Evolutionary conservation across 2,888 invertebrate species (phyloP).

Genomic region (Agrochola lota): DNA sequence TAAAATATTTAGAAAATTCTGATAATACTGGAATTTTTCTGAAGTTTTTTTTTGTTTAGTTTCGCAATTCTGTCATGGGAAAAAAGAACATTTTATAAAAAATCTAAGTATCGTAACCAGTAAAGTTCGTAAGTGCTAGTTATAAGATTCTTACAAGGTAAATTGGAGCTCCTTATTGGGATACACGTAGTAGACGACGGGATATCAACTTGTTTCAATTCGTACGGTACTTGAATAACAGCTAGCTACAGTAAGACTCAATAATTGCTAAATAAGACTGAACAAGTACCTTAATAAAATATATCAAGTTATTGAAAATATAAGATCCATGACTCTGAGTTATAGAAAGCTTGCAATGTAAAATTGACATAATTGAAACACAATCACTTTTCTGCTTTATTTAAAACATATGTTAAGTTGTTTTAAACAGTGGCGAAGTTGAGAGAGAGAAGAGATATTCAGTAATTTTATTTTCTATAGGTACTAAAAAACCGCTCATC

Average conservation of each 20-base stretch:
- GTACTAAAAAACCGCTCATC: background rate
- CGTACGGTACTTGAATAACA: background rate
- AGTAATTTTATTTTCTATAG: background rate
- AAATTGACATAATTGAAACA: background rate
- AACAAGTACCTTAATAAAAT: background rate
- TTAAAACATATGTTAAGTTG: background rate
- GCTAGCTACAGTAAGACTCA: background rate
- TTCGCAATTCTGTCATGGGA: constrained; percentile 19
- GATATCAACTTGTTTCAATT: constrained; percentile 28
- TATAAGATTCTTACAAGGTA: constrained; percentile 43
- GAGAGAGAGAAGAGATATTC: background rate
- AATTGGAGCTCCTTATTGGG: constrained; percentile 46
- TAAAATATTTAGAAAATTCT: background rate
- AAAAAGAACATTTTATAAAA: too few species aligned
- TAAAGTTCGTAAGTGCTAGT: constrained; percentile 43
- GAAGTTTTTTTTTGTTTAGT: too few species aligned
- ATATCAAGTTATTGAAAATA: background rate
- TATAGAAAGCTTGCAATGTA: background rate
- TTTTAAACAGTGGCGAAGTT: background rate
- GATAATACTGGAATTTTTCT: background rate
- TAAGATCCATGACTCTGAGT: background rate
- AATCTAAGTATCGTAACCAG: background rate
- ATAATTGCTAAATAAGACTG: background rate
- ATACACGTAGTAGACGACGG: constrained; percentile 8
- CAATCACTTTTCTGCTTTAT: background rate